These are phyloP conservation scores for Augiades crinisus DNA, from an alignment of 2,888 invertebrate species.

Conservation along the genomic window DNA sequence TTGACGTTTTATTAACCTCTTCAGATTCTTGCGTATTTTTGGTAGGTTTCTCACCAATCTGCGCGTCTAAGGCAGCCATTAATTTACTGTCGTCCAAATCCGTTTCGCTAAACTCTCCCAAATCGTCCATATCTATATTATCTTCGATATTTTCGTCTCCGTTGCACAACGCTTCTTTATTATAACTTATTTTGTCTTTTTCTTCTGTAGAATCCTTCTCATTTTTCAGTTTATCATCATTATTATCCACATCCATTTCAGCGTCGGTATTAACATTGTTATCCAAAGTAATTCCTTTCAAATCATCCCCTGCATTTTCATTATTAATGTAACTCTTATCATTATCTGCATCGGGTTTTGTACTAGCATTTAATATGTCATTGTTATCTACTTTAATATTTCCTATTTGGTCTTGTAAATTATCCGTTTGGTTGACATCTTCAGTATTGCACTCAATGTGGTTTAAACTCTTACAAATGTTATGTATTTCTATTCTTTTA, in stretches of 20 bases:
- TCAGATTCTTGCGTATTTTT: background rate
- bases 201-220: background rate
- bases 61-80: conserved; percentile 45
- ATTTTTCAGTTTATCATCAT: background rate
- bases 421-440: too few species aligned
- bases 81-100: conserved; percentile 40
- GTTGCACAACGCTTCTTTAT: conserved; percentile 9
- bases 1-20: background rate
- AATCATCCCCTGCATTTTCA: background rate
- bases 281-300: background rate
- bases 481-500: too few species aligned
- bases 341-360: too few species aligned
- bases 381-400: too few species aligned
- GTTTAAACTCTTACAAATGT: too few species aligned
- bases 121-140: conserved; percentile 36
- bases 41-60: conserved; percentile 37
- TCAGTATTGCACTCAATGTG: too few species aligned
- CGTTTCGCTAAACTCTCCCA: conserved; percentile 38
- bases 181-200: background rate
- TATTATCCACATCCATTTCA: background rate
- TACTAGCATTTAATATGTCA: too few species aligned
- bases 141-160: conserved; percentile 12
- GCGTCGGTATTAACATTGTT: background rate
- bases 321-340: too few species aligned
- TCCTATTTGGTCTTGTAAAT: too few species aligned